phyloP scores from a whole-genome alignment of 2,113 vertebrate species.

The Nycticryphes semicollaris region DNA sequence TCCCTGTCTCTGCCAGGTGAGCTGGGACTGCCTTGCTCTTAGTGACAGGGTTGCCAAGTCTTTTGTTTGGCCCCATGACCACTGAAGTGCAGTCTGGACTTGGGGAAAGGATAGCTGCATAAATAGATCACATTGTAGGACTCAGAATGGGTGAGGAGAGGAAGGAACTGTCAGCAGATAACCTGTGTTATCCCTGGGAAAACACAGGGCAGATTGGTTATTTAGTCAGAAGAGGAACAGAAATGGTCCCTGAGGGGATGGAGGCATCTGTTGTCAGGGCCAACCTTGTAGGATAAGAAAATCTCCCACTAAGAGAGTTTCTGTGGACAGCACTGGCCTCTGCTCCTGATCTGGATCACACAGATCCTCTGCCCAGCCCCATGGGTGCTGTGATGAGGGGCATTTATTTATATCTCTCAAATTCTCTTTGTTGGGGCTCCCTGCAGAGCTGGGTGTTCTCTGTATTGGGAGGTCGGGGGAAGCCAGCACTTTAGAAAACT shows the following conservation, averaged over 20 bases:
- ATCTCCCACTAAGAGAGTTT: neutral
- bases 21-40: neutral
- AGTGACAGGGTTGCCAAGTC: neutral
- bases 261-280: slow-evolving; percentile 4
- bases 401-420: neutral
- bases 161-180: neutral
- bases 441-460: neutral
- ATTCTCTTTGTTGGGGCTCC: neutral
- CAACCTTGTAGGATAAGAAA: neutral
- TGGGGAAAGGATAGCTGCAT: neutral
- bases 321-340: neutral
- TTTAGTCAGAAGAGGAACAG: slow-evolving; percentile 12
- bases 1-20: neutral
- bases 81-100: neutral
- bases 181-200: neutral
- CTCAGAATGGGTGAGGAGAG: neutral
- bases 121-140: neutral
- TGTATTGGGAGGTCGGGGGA: neutral
- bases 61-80: neutral
- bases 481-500: neutral
- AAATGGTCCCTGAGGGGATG: neutral
- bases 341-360: neutral
- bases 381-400: rapidly evolving
- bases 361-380: neutral
- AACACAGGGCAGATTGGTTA: neutral